phyloP scores from a whole-genome alignment of 1,140 invertebrate genomes.

The Trichogramma pretiosum region DNA sequence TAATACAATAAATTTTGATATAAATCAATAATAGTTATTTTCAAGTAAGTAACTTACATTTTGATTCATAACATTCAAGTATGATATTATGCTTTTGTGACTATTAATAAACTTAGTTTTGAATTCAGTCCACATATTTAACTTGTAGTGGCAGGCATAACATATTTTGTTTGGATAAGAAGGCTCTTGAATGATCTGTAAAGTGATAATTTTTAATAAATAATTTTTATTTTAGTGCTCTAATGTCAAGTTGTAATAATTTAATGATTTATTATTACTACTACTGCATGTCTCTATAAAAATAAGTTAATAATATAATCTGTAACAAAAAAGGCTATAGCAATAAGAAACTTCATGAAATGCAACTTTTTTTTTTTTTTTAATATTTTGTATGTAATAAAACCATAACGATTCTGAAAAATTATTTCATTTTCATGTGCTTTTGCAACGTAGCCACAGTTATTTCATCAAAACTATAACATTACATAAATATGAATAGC shows the following conservation, averaged over 20 bases:
- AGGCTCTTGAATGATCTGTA: slow-evolving; percentile 31
- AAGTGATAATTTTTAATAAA: too few species aligned
- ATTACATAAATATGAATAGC: not conserved
- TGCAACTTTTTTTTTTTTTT: too few species aligned
- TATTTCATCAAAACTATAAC: not conserved
- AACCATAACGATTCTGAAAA: too few species aligned
- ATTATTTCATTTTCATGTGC: not conserved
- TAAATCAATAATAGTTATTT: not conserved
- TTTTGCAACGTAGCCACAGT: not conserved
- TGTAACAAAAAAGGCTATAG: too few species aligned
- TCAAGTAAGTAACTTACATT: too few species aligned
- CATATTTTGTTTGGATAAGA: slow-evolving; percentile 34
- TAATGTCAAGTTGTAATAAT: too few species aligned
- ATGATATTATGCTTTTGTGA: slow-evolving; percentile 29
- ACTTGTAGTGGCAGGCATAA: slow-evolving; percentile 39
- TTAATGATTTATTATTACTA: too few species aligned
- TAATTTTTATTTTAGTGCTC: too few species aligned
- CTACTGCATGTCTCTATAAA: too few species aligned
- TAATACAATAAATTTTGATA: not conserved
- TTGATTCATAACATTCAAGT: slow-evolving; percentile 27
- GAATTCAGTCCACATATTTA: slow-evolving; percentile 39
- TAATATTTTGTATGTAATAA: too few species aligned
- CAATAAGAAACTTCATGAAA: too few species aligned
- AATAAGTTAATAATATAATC: too few species aligned
- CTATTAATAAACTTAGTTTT: slow-evolving; percentile 34